These are phyloP conservation scores for Pitangus sulphuratus DNA, from an alignment of 2,797 vertebrate genomes.

Conservation along the genomic window DNA sequence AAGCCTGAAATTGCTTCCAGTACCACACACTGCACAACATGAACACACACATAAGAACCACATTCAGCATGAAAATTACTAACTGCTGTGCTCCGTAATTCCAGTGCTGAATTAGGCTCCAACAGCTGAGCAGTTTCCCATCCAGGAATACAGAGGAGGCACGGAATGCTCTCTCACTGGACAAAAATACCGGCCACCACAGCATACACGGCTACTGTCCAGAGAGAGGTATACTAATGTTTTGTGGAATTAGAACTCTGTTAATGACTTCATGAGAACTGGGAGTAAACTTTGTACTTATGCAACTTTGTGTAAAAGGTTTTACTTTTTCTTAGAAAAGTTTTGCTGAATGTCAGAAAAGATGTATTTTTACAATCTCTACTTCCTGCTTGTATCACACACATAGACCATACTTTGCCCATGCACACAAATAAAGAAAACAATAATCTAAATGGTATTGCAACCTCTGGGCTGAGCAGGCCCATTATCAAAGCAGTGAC, in stretches of 20 bases:
- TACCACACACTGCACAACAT: slow-evolving; percentile 48
- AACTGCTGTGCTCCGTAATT: slow-evolving; percentile 32
- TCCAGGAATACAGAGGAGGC: slow-evolving; percentile 55
- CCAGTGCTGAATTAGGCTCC: slow-evolving; percentile 51
- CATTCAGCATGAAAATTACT: slow-evolving; percentile 51
- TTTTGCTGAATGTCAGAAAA: slow-evolving; percentile 62
- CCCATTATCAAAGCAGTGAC: slow-evolving; percentile 31
- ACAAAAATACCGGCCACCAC: slow-evolving; percentile 58
- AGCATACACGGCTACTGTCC: slow-evolving; percentile 43
- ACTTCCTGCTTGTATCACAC: slow-evolving; percentile 51
- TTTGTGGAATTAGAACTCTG: neutral
- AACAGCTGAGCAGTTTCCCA: slow-evolving; percentile 13
- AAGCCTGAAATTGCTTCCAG: slow-evolving; percentile 69
- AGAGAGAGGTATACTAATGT: slow-evolving; percentile 29
- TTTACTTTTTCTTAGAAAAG: neutral
- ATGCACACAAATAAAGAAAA: slow-evolving; percentile 66
- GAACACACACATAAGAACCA: slow-evolving; percentile 44
- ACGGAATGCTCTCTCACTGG: slow-evolving; percentile 52
- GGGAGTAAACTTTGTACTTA: slow-evolving; percentile 19
- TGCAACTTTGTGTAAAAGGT: neutral
- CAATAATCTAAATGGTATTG: slow-evolving; percentile 73
- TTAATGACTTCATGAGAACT: neutral
- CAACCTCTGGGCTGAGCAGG: slow-evolving; percentile 36
- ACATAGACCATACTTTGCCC: slow-evolving; percentile 64
- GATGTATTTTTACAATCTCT: slow-evolving; percentile 45